Evolutionary conservation across 2,888 invertebrate species (phyloP), one percentile per base, ranked within the genome.

Genomic region (Morpho helenor): DNA sequence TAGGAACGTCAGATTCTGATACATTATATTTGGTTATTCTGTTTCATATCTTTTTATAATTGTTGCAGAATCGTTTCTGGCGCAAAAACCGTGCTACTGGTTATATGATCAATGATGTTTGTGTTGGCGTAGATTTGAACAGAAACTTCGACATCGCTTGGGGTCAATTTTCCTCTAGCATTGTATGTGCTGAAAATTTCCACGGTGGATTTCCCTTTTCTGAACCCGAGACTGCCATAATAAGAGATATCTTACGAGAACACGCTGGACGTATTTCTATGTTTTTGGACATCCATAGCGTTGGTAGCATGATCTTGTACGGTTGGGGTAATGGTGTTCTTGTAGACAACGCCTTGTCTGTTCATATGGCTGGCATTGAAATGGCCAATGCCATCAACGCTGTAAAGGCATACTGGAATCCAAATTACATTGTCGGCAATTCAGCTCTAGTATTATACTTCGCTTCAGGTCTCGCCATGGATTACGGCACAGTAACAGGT

Each of bases 121-220:
- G 96, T 66, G 81, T 83, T 1, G 96, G 96, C 1, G 93, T 93
- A 0, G 96, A 96, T 77, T 92, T 93, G 3, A 96, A 96, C 74
- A 85, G 96, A 3, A 96, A 96, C 76, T 96, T 95, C 67, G 94
- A 92, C 54, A 92, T 92, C 60, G 91, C 93, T 62, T 96, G 96
- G 95, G 49, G 49, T 2, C 92, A 89, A 77, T 84, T 82, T 78
- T 91, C 80, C 4, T 93, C 92, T 57, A 77, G 76, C 1, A 87
- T 91, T 54, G 92, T 92, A 7, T 96, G 96, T 75, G 81, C 87
- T 7, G 93, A 94, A 2, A 88, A 91, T 0, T 96, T 88, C 74
- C 92, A 92, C 9, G 96, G 96, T 0, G 73, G 80, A 0, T 69
- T 72, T 8, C 75, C 94, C 0, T 93, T 94, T 74, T 95, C 95